These are phyloP conservation scores for Brachyptera risi DNA, from an alignment of 2,888 invertebrate species.

Conservation along the genomic window DNA sequence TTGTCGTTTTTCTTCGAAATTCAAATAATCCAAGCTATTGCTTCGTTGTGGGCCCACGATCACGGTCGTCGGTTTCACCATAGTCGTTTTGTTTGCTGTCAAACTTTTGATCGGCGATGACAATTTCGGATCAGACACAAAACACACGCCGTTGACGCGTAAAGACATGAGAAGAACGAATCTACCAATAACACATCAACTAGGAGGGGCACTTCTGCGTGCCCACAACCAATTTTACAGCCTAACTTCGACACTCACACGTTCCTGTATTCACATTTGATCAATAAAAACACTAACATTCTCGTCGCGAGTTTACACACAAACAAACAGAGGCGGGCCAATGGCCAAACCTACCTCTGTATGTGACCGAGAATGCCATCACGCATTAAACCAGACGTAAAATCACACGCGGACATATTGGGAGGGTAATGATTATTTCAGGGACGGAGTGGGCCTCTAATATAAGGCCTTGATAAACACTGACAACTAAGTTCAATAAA, in stretches of 20 bases:
- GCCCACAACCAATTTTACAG: background rate
- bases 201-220: too few species aligned
- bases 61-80: constrained; percentile 28
- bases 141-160: constrained; percentile 44
- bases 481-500: too few species aligned
- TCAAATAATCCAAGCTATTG: constrained; percentile 82
- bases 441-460: constrained; percentile 9
- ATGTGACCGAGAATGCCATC: too few species aligned
- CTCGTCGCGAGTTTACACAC: background rate
- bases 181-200: too few species aligned
- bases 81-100: too few species aligned
- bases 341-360: background rate
- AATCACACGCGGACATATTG: background rate
- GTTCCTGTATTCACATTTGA: constrained; percentile 14
- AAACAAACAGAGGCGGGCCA: background rate
- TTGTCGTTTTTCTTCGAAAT: constrained; percentile 88
- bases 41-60: constrained; percentile 70
- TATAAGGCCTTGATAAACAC: background rate
- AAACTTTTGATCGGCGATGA: constrained; percentile 33
- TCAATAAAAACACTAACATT: constrained; percentile 19
- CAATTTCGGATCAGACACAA: constrained; percentile 41
- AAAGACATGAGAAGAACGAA: constrained; percentile 41
- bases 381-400: too few species aligned
- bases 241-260: constrained; percentile 28
- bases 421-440: background rate